Base-by-base conservation (phyloP, 1,140 invertebrate species). In the Bombus fervidus region DNA sequence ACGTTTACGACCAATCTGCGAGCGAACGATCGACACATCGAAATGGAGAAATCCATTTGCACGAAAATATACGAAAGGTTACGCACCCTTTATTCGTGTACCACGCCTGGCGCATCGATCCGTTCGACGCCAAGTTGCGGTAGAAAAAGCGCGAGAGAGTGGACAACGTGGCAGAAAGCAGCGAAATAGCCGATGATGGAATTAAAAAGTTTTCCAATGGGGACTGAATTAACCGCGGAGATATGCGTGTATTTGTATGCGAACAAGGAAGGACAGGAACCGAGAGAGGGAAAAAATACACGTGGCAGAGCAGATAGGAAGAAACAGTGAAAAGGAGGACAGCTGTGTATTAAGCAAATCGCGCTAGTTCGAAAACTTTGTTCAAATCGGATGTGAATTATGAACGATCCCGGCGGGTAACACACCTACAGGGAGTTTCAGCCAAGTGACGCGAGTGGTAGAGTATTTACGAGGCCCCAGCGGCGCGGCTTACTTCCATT, bases 311-410 rank as follows among this genome's bases (percentile, higher is more conserved):
- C 34, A 57, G 34, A 59, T 25, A n/a, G 31, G 9, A 68, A 6
- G 13, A 68, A 62, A 66, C 34, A 77, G 47, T 28, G 83, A 78
- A 90, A 81, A 87, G 71, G 83, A 62, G 73, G 64, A 66, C 79
- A 80, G 43, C 47, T 41, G 66, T 79, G 81, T 90, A 90, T 90
- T 90, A 90, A 86, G 86, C 80, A 87, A 90, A 90, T 90, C 89
- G 89, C n/a, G 64, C 43, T 79, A 82, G 86, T 90, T 90, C 31
- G 47, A 80, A 73, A 90, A 90, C 86, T 90, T 90, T 81, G 89
- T 88, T 90, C 81, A 83, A 90, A 90, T 90, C 89, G 86, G 81
- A 87, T 87, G 89, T 90, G 89, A 90, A 90, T 90, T 90, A 90
- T 90, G 89, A 90, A 90, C 53, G 82, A 83, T 82, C 75, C 82